phyloP scores from a whole-genome alignment of 2,797 vertebrate species.

The Hippopotamyrus pictus region DNA sequence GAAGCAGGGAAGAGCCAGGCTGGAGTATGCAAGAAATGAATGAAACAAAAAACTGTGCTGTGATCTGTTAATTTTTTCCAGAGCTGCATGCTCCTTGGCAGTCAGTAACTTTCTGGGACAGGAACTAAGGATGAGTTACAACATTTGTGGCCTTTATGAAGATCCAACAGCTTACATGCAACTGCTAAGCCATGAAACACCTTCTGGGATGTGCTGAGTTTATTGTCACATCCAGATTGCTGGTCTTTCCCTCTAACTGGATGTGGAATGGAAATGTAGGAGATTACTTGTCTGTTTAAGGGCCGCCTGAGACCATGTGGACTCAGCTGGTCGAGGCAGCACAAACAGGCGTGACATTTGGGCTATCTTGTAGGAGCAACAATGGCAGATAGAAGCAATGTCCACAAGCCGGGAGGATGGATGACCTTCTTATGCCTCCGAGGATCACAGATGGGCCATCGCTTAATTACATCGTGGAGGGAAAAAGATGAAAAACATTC shows the following conservation, averaged over 20 bases:
- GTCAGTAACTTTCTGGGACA: not conserved
- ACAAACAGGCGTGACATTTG: constrained; percentile 31
- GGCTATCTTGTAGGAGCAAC: constrained; percentile 6
- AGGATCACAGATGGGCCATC: not conserved
- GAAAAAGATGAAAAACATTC: too few relatives aligned
- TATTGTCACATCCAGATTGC: not conserved
- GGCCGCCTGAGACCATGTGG: constrained; percentile 26
- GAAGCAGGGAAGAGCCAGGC: not conserved
- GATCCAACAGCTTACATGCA: not conserved
- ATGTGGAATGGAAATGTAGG: not conserved
- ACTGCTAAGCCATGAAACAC: not conserved
- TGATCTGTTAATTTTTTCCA: not conserved
- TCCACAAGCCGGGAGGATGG: not conserved
- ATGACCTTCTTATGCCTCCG: not conserved
- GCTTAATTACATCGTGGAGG: not conserved
- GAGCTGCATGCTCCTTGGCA: not conserved
- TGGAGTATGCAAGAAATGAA: not conserved
- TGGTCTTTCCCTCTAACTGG: not conserved
- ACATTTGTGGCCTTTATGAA: not conserved
- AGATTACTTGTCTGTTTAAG: not conserved
- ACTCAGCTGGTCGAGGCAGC: constrained; percentile 27
- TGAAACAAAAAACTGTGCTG: not conserved
- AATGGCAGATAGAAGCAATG: not conserved
- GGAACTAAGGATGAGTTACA: not conserved
- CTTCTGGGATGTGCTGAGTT: not conserved